Evolutionary conservation across 2,797 vertebrate species (phyloP).

Genomic region (Botia almorhae): DNA sequence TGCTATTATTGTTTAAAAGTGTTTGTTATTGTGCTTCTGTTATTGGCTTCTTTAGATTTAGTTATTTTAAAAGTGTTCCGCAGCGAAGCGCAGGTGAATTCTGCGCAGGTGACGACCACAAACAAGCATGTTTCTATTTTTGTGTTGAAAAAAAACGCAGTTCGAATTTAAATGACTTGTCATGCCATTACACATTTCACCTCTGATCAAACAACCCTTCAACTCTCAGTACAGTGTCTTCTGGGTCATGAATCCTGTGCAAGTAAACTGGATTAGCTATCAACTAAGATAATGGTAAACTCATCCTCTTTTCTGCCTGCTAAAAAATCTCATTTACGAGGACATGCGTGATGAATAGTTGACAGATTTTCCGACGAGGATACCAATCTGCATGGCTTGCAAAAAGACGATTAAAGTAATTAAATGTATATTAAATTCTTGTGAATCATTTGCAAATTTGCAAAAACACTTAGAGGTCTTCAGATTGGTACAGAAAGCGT

Average conservation of each 20-base stretch:
- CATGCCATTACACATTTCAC: constrained; percentile 8
- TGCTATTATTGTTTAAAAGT: not conserved
- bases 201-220: constrained; percentile 7
- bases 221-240: not conserved
- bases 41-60: not conserved
- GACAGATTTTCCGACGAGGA: constrained; percentile 23
- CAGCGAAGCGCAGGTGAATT: constrained; percentile 22
- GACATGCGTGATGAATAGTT: constrained; percentile 6
- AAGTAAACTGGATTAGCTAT: constrained; percentile 19
- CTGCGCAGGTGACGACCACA: not conserved
- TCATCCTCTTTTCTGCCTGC: not conserved
- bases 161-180: constrained; percentile 6
- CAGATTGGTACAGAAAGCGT: not conserved
- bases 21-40: not conserved
- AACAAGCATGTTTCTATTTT: constrained; percentile 17
- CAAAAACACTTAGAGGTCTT: not conserved
- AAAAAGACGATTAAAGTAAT: constrained; percentile 41
- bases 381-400: constrained; percentile 40
- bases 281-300: constrained; percentile 8
- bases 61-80: constrained; percentile 33
- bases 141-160: not conserved
- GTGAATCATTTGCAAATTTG: constrained; percentile 12
- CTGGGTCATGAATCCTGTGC: constrained; percentile 2
- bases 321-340: not conserved
- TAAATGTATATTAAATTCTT: constrained; percentile 26